A percentile compares a stretch with the other conserved stretches of the same genome.
Conservation (phyloP, 2,113 vertebrate genomes). For the Micronisus gabar region DNA sequence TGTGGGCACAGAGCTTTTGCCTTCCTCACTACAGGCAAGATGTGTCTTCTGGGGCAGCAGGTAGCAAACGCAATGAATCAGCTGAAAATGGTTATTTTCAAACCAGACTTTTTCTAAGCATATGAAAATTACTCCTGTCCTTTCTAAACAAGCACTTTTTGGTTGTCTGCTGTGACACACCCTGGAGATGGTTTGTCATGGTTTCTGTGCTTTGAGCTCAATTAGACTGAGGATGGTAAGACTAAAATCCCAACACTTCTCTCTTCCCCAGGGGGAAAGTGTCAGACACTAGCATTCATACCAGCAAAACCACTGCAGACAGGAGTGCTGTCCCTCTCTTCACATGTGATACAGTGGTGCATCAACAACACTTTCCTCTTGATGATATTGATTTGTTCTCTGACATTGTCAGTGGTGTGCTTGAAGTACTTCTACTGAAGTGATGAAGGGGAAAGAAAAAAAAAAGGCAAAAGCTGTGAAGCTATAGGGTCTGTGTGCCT, state of each 20-base stretch:
- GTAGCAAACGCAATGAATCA: neutral
- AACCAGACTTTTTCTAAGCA: neutral
- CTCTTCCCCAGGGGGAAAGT: neutral
- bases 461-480: neutral
- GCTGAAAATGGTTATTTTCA: neutral
- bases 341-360: fast-evolving
- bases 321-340: neutral
- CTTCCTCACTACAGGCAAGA: neutral
- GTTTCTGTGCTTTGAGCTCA: neutral
- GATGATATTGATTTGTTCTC: neutral
- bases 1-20: neutral
- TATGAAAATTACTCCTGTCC: neutral
- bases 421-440: neutral
- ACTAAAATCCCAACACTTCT: neutral
- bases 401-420: neutral
- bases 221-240: neutral
- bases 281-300: neutral
- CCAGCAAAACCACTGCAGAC: neutral
- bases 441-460: neutral
- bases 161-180: neutral
- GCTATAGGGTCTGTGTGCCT: neutral
- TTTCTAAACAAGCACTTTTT: neutral
- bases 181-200: neutral
- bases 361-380: neutral
- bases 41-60: neutral